These are phyloP conservation scores for Procambarus virginalis DNA, from an alignment of 1,140 invertebrate genomes.

Conservation along the genomic window DNA sequence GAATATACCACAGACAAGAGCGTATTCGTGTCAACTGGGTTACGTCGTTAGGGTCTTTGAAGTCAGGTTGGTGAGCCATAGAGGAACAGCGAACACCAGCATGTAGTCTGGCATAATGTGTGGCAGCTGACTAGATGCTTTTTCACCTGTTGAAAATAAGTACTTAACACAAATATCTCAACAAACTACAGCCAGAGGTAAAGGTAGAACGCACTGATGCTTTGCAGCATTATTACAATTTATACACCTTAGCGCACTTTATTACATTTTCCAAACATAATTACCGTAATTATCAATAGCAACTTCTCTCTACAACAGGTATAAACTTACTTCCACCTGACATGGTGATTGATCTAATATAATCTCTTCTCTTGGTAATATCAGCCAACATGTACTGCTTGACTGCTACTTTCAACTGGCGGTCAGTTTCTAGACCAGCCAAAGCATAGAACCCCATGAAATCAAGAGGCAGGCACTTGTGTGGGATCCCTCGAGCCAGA, in stretches of 20 bases:
- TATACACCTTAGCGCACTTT: too few species aligned
- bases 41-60: slow-evolving; percentile 80
- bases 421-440: slow-evolving; percentile 88
- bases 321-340: not conserved
- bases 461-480: slow-evolving; percentile 88
- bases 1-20: slow-evolving; percentile 92
- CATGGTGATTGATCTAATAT: slow-evolving; percentile 85
- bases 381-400: slow-evolving; percentile 88
- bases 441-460: slow-evolving; percentile 97
- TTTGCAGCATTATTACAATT: too few species aligned
- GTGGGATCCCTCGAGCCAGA: slow-evolving; percentile 70
- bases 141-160: slow-evolving; percentile 76
- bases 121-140: slow-evolving; percentile 83
- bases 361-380: slow-evolving; percentile 92
- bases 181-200: too few species aligned
- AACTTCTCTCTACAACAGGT: not conserved
- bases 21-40: slow-evolving; percentile 78
- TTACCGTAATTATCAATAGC: too few species aligned
- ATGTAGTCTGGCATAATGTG: slow-evolving; percentile 96
- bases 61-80: slow-evolving; percentile 91
- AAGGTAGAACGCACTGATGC: too few species aligned
- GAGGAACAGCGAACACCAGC: slow-evolving; percentile 93
- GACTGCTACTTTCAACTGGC: slow-evolving; percentile 81
- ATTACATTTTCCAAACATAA: too few species aligned
- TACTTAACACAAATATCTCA: not conserved